Base-by-base conservation (phyloP, 2,888 invertebrate species). In the Orchesellides sinensis region DNA sequence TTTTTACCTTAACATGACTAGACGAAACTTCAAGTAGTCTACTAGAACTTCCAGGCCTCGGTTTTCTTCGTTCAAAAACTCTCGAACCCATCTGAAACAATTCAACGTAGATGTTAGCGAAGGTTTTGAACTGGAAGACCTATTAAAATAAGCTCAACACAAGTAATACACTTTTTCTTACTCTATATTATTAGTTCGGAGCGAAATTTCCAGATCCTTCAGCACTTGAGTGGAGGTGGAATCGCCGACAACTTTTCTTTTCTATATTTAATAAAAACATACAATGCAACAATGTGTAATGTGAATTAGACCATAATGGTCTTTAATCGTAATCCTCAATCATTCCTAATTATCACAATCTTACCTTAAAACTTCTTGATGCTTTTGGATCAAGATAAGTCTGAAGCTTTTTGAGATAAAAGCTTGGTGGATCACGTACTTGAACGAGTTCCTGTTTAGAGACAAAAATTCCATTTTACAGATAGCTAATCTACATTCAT, bases 171-270 rank as follows among this genome's bases (percentile, higher is more conserved):
- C 35, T 54, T 17, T 35, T 17, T 93, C 95, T 94, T 91, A 97
- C 97, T 99, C 99, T 90, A 99, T 99, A 91, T 98, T 97, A 92
- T 99, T 99, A 87, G 99, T 99, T 89, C 99, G 94, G 89, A 99
- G 92, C 59, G 98, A 99, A 90, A 99, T 99, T 93, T 99, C 99
- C 90, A 99, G 92, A 92, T 99, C 98, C 89, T 98, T 93, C 85
- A 99, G 93, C 88, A 99, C 98, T 93, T 98, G 98, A 59, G 99
- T 99, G 78, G 99, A 99, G 84, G 98, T 98, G 68, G 98, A 96
- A 90, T 98, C 98, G 83, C 97, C 96, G 84, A 98, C 95, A 94
- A 97, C 96, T 93, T 97, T 97, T 90, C 98, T 93, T 93, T 98
- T 98, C 98, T 98, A 77, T n/a, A n/a, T n/a, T n/a, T n/a, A n/a